phyloP scores from a whole-genome alignment of 2,113 vertebrate species.

The Lagopus leucura region DNA sequence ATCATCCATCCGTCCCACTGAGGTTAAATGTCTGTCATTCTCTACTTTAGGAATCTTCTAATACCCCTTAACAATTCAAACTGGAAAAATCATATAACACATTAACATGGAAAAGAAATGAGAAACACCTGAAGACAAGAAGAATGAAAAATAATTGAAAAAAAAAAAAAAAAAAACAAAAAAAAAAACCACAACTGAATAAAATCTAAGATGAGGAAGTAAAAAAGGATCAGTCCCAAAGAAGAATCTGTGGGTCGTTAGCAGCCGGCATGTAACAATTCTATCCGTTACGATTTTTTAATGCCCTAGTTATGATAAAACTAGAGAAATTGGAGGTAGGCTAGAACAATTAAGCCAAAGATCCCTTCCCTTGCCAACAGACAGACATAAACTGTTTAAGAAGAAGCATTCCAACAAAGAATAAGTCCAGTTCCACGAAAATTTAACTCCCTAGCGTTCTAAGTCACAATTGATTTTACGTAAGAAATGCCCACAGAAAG shows the following conservation, averaged over 20 bases:
- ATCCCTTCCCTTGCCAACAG: neutral
- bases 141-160: neutral
- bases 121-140: neutral
- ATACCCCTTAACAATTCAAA: neutral
- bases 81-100: neutral
- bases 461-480: neutral
- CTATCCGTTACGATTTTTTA: slow-evolving; percentile 28
- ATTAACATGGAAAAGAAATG: neutral
- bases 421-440: neutral
- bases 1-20: neutral
- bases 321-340: neutral
- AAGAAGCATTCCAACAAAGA: neutral
- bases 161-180: too few species aligned
- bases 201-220: neutral
- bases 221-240: slow-evolving; percentile 12
- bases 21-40: neutral
- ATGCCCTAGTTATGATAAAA: neutral
- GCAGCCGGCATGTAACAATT: slow-evolving; percentile 42
- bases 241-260: neutral
- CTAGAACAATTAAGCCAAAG: slow-evolving; percentile 7
- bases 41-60: neutral
- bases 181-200: neutral
- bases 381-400: neutral
- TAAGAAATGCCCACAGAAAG: neutral
- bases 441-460: neutral